Evolutionary conservation across 2,113 vertebrate genomes (phyloP).

Genomic region (Illadopsis cleaveri): DNA sequence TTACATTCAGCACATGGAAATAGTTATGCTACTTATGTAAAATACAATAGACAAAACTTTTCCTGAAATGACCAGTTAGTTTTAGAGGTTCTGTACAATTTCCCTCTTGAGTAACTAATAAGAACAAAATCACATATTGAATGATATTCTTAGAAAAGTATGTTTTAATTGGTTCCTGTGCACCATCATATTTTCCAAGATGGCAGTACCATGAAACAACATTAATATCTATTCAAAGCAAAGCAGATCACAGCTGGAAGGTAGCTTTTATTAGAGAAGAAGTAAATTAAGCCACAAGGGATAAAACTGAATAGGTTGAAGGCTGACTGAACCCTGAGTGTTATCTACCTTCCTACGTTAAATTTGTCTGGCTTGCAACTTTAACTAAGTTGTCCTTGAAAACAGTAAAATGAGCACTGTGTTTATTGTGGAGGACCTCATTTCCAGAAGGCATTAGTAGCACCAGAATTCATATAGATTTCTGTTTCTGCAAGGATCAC

Average conservation of each 20-base stretch:
- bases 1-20: background rate
- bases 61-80: constrained; percentile 30
- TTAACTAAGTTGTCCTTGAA: constrained; percentile 47
- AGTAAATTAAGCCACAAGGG: constrained; percentile 70
- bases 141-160: constrained; percentile 34
- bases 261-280: constrained; percentile 66
- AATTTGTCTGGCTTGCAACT: constrained; percentile 38
- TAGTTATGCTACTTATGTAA: background rate
- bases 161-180: constrained; percentile 67
- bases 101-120: constrained; percentile 49
- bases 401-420: background rate
- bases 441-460: background rate
- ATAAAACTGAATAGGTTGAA: constrained; percentile 55
- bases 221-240: constrained; percentile 65
- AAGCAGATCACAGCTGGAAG: constrained; percentile 63
- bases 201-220: constrained; percentile 22
- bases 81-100: background rate
- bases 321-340: constrained; percentile 28
- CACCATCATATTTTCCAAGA: constrained; percentile 57
- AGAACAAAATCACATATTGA: constrained; percentile 50
- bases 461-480: background rate
- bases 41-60: background rate
- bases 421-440: background rate
- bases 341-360: constrained; percentile 19
- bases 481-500: background rate